phyloP scores from a whole-genome alignment of 2,888 invertebrate species.

The Lissonota sp. region DNA sequence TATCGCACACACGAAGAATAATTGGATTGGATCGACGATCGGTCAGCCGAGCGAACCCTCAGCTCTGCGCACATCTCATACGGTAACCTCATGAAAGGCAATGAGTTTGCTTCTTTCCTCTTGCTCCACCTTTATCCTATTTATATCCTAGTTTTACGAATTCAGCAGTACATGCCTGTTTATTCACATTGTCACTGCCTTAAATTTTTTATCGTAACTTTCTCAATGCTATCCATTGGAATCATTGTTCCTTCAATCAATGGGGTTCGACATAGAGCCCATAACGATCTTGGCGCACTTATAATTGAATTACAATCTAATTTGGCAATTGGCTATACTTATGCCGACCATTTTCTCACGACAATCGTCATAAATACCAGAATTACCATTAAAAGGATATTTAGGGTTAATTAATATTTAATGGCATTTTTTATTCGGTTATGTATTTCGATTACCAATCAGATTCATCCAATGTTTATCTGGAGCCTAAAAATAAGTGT shows the following conservation, averaged over 20 bases:
- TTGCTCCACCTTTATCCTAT: conserved; percentile 41
- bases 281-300: neutral
- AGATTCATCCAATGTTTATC: no score
- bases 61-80: conserved; percentile 26
- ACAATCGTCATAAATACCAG: no score
- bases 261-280: neutral
- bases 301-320: neutral
- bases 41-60: conserved; percentile 55
- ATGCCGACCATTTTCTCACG: no score
- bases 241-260: conserved; percentile 8
- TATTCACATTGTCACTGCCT: conserved; percentile 50
- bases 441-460: no score
- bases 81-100: conserved; percentile 75
- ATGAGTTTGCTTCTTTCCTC: conserved; percentile 68
- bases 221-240: conserved; percentile 7
- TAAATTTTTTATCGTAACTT: conserved; percentile 37
- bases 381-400: no score
- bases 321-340: no score
- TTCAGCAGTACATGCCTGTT: conserved; percentile 57
- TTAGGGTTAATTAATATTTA: neutral
- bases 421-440: neutral
- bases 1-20: conserved; percentile 63
- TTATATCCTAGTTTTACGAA: conserved; percentile 43
- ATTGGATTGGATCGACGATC: conserved; percentile 73
- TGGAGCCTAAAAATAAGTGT: no score